Percentiles rank a stretch among this genome's conserved stretches.
Evolutionary conservation across 1,140 invertebrate genomes (phyloP).

Genomic region (Cotesia glomerata): DNA sequence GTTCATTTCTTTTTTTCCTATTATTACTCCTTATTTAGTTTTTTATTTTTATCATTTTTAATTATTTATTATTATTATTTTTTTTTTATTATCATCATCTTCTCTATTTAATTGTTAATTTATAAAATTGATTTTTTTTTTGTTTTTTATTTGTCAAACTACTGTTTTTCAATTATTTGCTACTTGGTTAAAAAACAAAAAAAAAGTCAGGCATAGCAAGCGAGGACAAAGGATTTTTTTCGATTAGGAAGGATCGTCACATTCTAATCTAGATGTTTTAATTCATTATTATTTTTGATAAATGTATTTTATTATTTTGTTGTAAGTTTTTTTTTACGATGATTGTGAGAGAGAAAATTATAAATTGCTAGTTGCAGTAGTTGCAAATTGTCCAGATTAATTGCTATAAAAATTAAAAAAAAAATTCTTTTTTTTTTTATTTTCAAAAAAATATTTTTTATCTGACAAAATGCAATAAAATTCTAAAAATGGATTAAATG

Average conservation of each 20-base stretch:
- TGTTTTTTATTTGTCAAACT: constrained; percentile 17
- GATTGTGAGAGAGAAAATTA: no score
- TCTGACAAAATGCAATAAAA: background rate
- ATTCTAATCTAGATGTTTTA: constrained; percentile 35
- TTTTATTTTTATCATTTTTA: constrained; percentile 9
- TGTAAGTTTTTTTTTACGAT: no score
- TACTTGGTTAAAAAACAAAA: constrained; percentile 12
- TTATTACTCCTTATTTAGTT: constrained; percentile 5
- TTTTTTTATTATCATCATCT: no score
- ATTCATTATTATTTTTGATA: no score
- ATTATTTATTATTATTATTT: no score
- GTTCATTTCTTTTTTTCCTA: no score
- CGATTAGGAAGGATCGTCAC: constrained; percentile 45
- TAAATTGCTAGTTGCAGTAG: no score
- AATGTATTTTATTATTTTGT: no score
- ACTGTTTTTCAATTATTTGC: constrained; percentile 34
- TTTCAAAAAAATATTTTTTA: no score
- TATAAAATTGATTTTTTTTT: no score
- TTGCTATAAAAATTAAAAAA: background rate
- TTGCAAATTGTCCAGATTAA: background rate
- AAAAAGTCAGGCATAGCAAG: constrained; percentile 27
- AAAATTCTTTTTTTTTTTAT: no score
- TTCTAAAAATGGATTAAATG: background rate
- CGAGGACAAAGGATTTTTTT: constrained; percentile 32
- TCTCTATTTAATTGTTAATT: no score